Evolutionary conservation across 2,113 vertebrate genomes (phyloP).

Genomic region (Campylorhamphus procurvoides): DNA sequence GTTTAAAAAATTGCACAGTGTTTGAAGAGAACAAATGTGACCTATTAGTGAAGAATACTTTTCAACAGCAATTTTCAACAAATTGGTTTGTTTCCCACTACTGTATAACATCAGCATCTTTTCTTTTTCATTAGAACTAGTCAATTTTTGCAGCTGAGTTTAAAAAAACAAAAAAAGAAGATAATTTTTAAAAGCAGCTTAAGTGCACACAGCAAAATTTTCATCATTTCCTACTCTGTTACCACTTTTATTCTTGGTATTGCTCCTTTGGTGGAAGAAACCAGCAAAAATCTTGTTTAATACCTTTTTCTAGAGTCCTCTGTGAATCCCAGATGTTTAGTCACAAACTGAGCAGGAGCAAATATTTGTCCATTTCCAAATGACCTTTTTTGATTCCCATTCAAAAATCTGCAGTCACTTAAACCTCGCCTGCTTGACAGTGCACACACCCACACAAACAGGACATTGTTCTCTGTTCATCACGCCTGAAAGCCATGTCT

Average conservation of each 20-base stretch:
- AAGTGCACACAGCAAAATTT: not conserved
- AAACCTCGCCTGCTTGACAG: not conserved
- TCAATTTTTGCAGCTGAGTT: not conserved
- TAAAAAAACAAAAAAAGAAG: not conserved
- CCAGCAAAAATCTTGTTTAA: not conserved
- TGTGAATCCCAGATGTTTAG: not conserved
- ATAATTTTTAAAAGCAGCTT: slow-evolving; percentile 9
- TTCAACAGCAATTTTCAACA: slow-evolving; percentile 43
- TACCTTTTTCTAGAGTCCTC: not conserved
- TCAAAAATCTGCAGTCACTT: slow-evolving; percentile 33
- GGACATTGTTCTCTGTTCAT: slow-evolving; percentile 32
- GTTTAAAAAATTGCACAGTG: slow-evolving; percentile 56
- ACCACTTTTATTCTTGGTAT: not conserved
- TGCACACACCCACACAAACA: slow-evolving; percentile 15
- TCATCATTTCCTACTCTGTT: not conserved
- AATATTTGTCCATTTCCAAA: not conserved
- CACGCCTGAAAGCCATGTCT: slow-evolving; percentile 33
- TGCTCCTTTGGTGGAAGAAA: not conserved
- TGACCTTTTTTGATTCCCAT: slow-evolving; percentile 37
- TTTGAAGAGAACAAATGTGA: slow-evolving; percentile 50
- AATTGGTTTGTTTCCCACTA: slow-evolving; percentile 38
- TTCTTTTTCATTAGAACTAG: slow-evolving; percentile 7
- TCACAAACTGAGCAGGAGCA: not conserved
- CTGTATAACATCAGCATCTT: not conserved
- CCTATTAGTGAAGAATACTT: not conserved